These are phyloP conservation scores for Silvanus unidentatus DNA, from an alignment of 2,888 invertebrate species.

Conservation along the genomic window DNA sequence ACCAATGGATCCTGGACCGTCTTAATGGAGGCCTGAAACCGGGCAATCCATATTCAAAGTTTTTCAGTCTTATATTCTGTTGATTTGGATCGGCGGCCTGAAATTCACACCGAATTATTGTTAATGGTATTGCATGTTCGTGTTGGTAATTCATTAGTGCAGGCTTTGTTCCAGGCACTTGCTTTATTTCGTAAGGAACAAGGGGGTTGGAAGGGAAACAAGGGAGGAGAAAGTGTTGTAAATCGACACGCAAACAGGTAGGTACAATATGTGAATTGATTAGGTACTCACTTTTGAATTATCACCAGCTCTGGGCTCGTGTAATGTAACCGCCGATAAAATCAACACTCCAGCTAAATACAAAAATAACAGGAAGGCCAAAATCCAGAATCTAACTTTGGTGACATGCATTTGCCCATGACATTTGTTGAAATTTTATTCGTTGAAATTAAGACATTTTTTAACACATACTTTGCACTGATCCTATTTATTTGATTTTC, in stretches of 20 bases:
- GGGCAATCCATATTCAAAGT: constrained; percentile 35
- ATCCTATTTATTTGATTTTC: no score
- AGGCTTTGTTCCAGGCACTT: no score
- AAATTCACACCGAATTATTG: neutral
- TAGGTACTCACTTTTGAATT: constrained; percentile 20
- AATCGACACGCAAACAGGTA: no score
- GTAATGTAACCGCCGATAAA: constrained; percentile 45
- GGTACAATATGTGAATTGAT: no score
- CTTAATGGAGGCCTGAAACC: constrained; percentile 35
- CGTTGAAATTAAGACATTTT: no score
- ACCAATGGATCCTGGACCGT: constrained; percentile 49
- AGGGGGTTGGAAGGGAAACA: no score
- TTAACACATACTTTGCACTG: no score
- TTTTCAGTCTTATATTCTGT: constrained; percentile 21
- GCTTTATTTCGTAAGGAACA: no score
- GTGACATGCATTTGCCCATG: constrained; percentile 42
- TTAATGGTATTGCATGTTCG: neutral
- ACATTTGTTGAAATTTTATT: no score
- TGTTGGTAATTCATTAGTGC: no score
- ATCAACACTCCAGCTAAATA: constrained; percentile 46
- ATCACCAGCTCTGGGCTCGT: constrained; percentile 35
- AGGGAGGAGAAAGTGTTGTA: no score
- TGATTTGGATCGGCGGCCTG: constrained; percentile 16
- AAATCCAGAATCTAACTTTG: constrained; percentile 45
- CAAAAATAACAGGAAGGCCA: constrained; percentile 42